phyloP scores from a whole-genome alignment of 92 coral and sea anemone species.

The Porites rus region DNA sequence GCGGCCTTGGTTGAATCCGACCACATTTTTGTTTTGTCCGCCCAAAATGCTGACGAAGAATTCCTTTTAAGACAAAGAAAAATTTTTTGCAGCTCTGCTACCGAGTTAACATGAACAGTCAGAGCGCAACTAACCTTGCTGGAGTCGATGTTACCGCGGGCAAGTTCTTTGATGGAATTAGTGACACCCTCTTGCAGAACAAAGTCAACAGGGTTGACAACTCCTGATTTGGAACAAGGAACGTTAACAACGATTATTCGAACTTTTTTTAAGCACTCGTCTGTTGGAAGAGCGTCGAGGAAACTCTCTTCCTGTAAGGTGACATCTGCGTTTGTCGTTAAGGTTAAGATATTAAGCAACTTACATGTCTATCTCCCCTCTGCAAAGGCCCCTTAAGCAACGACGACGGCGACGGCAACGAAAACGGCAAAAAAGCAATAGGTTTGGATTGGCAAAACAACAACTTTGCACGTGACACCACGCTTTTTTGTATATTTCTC shows the following conservation, averaged over 20 bases:
- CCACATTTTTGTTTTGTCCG: no score
- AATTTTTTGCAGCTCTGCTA: no score
- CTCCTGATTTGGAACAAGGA: slow-evolving; percentile 92
- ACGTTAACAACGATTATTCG: slow-evolving; percentile 88
- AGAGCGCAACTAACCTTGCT: slow-evolving; percentile 43
- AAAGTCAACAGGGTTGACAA: slow-evolving; percentile 94
- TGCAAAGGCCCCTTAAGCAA: no score
- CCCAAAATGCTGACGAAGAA: no score
- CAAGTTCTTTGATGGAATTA: slow-evolving; percentile 83
- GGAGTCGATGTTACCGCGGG: slow-evolving; percentile 76
- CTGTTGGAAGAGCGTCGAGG: slow-evolving; percentile 85
- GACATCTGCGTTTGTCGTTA: slow-evolving; percentile 78
- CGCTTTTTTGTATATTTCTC: no score
- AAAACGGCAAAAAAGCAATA: no score
- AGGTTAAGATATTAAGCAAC: slow-evolving; percentile 7
- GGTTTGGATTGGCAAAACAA: no score
- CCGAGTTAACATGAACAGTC: background rate
- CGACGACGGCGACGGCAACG: no score
- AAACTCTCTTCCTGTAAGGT: slow-evolving; percentile 82
- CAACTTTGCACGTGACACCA: no score
- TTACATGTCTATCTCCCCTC: background rate
- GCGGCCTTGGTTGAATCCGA: no score
- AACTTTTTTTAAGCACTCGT: slow-evolving; percentile 89
- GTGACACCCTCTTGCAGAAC: slow-evolving; percentile 96
- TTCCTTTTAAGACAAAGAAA: no score